A percentile compares a stretch with the other conserved stretches of the same genome.
Conservation (phyloP, 37 sponge, comb jelly and placozoan genomes). For the Cladorhizidae sp. region DNA sequence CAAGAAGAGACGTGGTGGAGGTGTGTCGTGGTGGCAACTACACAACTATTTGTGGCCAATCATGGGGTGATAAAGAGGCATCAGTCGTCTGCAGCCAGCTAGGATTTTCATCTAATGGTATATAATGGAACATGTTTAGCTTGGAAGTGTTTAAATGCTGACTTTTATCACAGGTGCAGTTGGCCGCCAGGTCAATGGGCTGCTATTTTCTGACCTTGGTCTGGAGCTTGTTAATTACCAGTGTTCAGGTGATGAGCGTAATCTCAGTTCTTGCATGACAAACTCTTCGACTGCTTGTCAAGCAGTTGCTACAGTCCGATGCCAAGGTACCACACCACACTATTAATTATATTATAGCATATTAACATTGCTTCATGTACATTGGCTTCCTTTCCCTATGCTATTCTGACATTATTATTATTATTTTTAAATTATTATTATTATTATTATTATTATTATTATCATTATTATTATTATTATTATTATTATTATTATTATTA, state of each 20-base stretch:
- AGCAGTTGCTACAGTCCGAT: neutral
- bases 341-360: no score
- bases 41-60: constrained; percentile 13
- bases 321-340: no score
- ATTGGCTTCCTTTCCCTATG: no score
- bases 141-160: neutral
- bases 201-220: neutral
- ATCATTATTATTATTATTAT: no score
- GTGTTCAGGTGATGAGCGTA: neutral
- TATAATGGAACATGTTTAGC: neutral
- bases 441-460: no score
- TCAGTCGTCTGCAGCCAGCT: constrained; percentile 30
- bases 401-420: no score
- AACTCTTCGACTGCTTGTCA: neutral
- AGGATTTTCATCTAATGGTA: constrained; percentile 25
- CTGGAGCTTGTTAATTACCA: neutral
- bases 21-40: constrained; percentile 12
- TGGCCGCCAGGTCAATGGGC: neutral
- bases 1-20: constrained; percentile 4
- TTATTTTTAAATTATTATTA: no score
- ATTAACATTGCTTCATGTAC: no score
- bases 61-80: constrained; percentile 20
- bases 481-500: no score
- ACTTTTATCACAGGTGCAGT: neutral
- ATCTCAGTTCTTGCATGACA: neutral